Base-by-base conservation (phyloP, 2,113 vertebrate genomes). In the Oncorhynchus nerka region DNA sequence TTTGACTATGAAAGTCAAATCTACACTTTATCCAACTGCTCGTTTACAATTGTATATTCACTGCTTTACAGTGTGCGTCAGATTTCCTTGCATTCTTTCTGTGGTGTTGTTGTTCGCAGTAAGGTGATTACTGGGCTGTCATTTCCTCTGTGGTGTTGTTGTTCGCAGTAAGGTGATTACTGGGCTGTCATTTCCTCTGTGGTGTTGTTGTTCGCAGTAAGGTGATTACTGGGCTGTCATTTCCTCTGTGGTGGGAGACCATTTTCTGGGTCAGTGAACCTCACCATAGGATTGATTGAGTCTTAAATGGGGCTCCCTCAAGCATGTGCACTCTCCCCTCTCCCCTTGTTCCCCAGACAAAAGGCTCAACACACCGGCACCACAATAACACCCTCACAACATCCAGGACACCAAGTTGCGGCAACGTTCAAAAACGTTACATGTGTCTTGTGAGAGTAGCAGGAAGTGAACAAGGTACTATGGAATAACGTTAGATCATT, bases 251-350 rank as follows among this genome's bases (percentile, higher is more conserved):
- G 89, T 92, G 79, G 94, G 93, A 94, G 94, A 91, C 93, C 89
- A 94, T 96, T 97, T 95, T 94, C 95, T 94, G 94, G 95, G 94
- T 96, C 95, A 95, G 89, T 89, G 94, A 93, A 95, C 92, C 89
- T 90, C 90, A 88, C 92, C 87, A 95, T 95, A 95, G 86, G 91
- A 87, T 94, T 94, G 95, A 96, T 95, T 89, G 81, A 90, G 81
- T 93, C 94, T 94, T 95, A 94, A 93, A 92, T 85, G 90, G 78
- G 88, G 86, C 85, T 91, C 83, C 91, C 87, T 90, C 89, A 87
- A 62, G 86, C 85, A 75, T 87, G 86, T 86, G 74, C 79, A 77
- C 78, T 84, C 86, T 79, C 84, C 28, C 74, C 80, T 87, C 15
- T 55, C 16, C 51, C 59, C 59, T 62, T 78, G 83, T 84, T 75